These are phyloP conservation scores for Ictalurus punctatus DNA, from an alignment of 2,113 vertebrate genomes.

Conservation along the genomic window DNA sequence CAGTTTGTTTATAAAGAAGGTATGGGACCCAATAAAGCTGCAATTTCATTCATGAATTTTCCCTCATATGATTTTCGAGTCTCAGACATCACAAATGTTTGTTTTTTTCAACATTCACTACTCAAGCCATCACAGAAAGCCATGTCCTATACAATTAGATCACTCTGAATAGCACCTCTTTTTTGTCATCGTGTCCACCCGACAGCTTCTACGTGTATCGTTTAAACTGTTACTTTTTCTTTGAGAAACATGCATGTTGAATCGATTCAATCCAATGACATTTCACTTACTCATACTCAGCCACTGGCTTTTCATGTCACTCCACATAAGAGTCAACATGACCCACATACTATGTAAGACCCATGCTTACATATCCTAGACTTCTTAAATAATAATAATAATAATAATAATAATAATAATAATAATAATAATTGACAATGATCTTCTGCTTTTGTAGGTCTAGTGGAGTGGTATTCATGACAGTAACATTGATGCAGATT, in stretches of 20 bases:
- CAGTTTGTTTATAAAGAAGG: background rate
- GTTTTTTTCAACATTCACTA: background rate
- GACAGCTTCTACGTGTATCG: background rate
- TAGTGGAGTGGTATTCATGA: background rate
- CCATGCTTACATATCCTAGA: background rate
- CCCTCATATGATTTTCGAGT: background rate
- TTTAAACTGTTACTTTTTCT: background rate
- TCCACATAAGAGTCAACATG: slow-evolving; percentile 21
- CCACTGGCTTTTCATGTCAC: slow-evolving; percentile 28
- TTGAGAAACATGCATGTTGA: background rate
- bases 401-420: too few relatives aligned
- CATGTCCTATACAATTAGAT: background rate
- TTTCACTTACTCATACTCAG: slow-evolving; percentile 18
- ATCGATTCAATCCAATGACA: slow-evolving; percentile 24
- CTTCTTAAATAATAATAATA: background rate
- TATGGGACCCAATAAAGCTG: background rate
- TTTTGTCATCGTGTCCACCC: background rate
- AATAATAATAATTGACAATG: background rate
- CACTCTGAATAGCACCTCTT: background rate
- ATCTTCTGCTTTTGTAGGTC: background rate
- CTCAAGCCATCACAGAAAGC: background rate
- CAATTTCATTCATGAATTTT: background rate
- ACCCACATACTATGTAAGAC: background rate
- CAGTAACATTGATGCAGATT: background rate
- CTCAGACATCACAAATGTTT: background rate